These are phyloP conservation scores for Coleophora flavipennella DNA, from an alignment of 2,888 invertebrate species.

Conservation along the genomic window DNA sequence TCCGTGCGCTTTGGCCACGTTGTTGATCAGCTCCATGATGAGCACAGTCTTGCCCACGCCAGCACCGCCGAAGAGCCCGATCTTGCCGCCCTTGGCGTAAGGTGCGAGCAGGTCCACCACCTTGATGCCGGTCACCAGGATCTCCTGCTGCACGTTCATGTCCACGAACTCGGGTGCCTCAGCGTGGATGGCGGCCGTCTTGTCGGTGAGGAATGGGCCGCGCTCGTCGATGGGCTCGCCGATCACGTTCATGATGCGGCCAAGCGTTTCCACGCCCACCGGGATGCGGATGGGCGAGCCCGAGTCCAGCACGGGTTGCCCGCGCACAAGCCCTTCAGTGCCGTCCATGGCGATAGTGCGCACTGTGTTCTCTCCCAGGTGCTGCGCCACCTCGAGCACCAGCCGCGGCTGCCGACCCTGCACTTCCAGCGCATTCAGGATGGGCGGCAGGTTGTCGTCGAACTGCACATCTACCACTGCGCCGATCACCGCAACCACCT, in stretches of 20 bases:
- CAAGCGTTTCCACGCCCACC: constrained; percentile 91
- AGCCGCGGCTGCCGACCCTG: constrained; percentile 84
- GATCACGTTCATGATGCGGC: constrained; percentile 95
- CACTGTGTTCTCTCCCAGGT: constrained; percentile 92
- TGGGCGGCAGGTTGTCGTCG: constrained; percentile 91
- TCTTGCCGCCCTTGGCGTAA: constrained; percentile 96
- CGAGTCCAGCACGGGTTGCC: constrained; percentile 85
- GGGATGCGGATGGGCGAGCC: constrained; percentile 93
- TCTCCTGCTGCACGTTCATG: constrained; percentile 93
- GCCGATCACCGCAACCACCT: constrained; percentile 95
- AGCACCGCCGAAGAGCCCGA: constrained; percentile 94
- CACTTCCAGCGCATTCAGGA: constrained; percentile 96
- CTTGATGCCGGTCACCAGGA: constrained; percentile 94
- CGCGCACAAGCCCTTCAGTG: constrained; percentile 93
- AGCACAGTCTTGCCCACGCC: constrained; percentile 97
- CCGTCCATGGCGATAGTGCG: constrained; percentile 95
- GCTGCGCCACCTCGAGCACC: constrained; percentile 92
- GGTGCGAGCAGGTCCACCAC: constrained; percentile 95
- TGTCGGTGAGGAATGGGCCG: constrained; percentile 86
- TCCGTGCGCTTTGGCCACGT: constrained; percentile 96
- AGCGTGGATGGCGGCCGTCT: constrained; percentile 87
- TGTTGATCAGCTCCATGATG: constrained; percentile 97
- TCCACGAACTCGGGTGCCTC: constrained; percentile 94
- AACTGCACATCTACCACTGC: constrained; percentile 99
- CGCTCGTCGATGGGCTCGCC: constrained; percentile 92